These are phyloP conservation scores for Lagocephalus sceleratus DNA, from an alignment of 2,797 vertebrate genomes.

Conservation along the genomic window DNA sequence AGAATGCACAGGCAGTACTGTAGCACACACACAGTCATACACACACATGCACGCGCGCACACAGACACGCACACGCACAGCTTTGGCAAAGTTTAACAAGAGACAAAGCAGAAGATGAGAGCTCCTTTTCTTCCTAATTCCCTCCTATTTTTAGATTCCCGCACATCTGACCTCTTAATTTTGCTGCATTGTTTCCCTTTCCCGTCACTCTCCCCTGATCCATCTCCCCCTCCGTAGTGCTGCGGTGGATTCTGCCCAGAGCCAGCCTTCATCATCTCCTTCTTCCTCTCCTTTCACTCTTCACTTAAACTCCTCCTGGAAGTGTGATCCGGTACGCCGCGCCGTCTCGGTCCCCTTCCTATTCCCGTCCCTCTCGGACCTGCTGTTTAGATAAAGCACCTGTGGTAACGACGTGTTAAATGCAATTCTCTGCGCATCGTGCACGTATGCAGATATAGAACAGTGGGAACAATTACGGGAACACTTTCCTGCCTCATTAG, in stretches of 20 bases:
- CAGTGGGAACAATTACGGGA: too few relatives aligned
- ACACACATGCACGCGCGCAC: too few relatives aligned
- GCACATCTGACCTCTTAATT: slow-evolving; percentile 36
- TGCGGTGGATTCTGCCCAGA: slow-evolving; percentile 51
- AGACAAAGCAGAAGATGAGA: slow-evolving; percentile 53
- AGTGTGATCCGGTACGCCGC: slow-evolving; percentile 39
- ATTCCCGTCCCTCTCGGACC: slow-evolving; percentile 6
- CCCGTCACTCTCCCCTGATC: slow-evolving; percentile 39
- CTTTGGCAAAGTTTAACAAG: slow-evolving; percentile 48
- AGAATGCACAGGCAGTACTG: neutral
- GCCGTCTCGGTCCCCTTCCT: slow-evolving; percentile 44
- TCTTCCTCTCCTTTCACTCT: slow-evolving; percentile 38
- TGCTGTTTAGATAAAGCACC: neutral
- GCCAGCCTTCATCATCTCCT: slow-evolving; percentile 48
- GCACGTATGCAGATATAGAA: neutral
- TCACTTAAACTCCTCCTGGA: slow-evolving; percentile 60
- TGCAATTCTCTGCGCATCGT: neutral
- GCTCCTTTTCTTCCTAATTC: slow-evolving; percentile 51
- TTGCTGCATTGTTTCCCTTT: slow-evolving; percentile 9
- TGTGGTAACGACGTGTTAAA: neutral
- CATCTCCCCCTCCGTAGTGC: slow-evolving; percentile 32
- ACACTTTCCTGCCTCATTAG: too few relatives aligned
- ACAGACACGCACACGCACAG: slow-evolving; percentile 1
- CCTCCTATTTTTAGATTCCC: slow-evolving; percentile 37
- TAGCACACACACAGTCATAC: too few relatives aligned